A percentile compares a stretch with the other conserved stretches of the same genome.
These are phyloP conservation scores for Tromatobia lineatoria DNA, from an alignment of 2,888 invertebrate genomes.

Conservation along the genomic window DNA sequence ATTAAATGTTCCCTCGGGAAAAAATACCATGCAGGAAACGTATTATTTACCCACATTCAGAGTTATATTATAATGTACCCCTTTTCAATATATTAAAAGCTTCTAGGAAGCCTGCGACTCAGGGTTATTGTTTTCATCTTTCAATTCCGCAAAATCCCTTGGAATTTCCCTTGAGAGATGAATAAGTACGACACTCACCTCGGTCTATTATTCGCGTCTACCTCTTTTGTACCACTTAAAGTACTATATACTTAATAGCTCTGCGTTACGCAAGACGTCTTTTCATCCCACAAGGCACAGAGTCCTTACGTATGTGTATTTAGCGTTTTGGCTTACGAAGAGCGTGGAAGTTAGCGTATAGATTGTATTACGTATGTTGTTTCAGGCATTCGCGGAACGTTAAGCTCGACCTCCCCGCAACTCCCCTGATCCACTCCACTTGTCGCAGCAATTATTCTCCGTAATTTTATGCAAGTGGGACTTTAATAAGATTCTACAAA, in stretches of 20 bases:
- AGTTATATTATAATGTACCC: background rate
- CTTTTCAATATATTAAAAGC: slow-evolving; percentile 4
- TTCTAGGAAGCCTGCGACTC: background rate
- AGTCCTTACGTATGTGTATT: slow-evolving; percentile 34
- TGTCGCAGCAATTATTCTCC: slow-evolving; percentile 61
- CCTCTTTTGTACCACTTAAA: background rate
- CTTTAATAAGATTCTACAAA: slow-evolving; percentile 63
- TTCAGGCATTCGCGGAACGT: slow-evolving; percentile 61
- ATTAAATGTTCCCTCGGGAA: too few species aligned
- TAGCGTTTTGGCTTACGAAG: slow-evolving; percentile 33
- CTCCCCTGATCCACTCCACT: background rate
- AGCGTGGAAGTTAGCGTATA: background rate
- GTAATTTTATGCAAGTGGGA: slow-evolving; percentile 67
- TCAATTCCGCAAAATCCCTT: background rate
- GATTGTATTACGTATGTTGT: slow-evolving; percentile 38
- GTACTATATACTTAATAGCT: slow-evolving; percentile 9
- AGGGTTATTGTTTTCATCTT: background rate
- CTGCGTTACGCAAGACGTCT: slow-evolving; percentile 28
- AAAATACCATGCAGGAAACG: too few species aligned
- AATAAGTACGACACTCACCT: background rate
- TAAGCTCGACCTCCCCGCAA: background rate
- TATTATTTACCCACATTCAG: background rate
- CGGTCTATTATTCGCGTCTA: background rate
- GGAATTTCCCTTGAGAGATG: background rate
- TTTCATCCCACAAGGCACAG: slow-evolving; percentile 31